Conservation (phyloP, 2,797 vertebrate species). For the Diplodus puntazzo region DNA sequence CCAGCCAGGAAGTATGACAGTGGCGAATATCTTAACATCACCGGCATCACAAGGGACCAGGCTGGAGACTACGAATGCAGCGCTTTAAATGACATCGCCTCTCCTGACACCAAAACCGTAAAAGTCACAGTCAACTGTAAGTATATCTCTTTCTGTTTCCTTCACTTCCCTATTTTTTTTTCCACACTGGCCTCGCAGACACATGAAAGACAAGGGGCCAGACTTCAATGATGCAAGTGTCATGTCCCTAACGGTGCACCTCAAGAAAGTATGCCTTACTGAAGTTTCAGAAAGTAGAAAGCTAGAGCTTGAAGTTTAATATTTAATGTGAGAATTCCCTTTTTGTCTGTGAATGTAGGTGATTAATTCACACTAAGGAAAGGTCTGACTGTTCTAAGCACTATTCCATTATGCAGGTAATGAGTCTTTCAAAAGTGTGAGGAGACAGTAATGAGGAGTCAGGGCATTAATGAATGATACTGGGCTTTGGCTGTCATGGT, state of each 20-base stretch:
- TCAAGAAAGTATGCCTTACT: constrained; percentile 62
- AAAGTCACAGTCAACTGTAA: constrained; percentile 99
- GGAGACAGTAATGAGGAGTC: constrained; percentile 88
- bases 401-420: constrained; percentile 90
- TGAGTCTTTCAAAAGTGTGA: constrained; percentile 89
- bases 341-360: constrained; percentile 84
- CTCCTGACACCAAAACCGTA: constrained; percentile 94
- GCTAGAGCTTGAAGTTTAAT: constrained; percentile 77
- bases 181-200: constrained; percentile 30
- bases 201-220: constrained; percentile 42
- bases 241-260: constrained; percentile 69
- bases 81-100: constrained; percentile 95
- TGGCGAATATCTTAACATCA: constrained; percentile 98
- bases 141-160: constrained; percentile 78
- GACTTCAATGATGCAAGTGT: constrained; percentile 57
- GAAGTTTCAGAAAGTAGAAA: constrained; percentile 85
- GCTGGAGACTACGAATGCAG: constrained; percentile 97
- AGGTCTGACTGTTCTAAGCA: constrained; percentile 86
- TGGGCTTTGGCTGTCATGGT: constrained; percentile 80
- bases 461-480: constrained; percentile 88
- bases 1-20: constrained; percentile 95
- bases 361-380: constrained; percentile 88
- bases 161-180: constrained; percentile 15
- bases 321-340: constrained; percentile 89
- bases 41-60: constrained; percentile 95